Conservation (phyloP, 2,797 vertebrate genomes). For the Pampus argenteus region DNA sequence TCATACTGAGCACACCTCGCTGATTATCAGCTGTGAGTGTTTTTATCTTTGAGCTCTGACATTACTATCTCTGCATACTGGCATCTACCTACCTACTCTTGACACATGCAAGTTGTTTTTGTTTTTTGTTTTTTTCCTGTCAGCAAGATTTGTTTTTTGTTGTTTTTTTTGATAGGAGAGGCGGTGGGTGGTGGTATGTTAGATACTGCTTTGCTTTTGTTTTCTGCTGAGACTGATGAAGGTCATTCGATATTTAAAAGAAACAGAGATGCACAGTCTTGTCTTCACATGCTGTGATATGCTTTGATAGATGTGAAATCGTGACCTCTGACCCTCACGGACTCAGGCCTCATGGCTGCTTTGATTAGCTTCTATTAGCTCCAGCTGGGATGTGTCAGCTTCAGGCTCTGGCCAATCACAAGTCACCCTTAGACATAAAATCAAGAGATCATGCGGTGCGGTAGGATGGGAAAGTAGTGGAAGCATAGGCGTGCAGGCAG, state of each 20-base stretch:
- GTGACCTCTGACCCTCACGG: conserved; percentile 44
- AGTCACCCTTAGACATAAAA: conserved; percentile 32
- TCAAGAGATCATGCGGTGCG: not conserved
- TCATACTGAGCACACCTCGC: conserved; percentile 25
- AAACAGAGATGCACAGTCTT: not conserved
- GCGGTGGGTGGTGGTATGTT: not conserved
- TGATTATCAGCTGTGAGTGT: conserved; percentile 71
- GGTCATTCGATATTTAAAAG: not conserved
- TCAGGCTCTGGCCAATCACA: conserved; percentile 67
- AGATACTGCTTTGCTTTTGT: not conserved
- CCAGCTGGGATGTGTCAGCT: conserved; percentile 51
- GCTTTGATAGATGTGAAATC: not conserved
- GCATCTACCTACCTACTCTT: not conserved
- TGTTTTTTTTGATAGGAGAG: conserved; percentile 9
- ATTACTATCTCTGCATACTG: conserved; percentile 30
- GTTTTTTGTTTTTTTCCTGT: not conserved
- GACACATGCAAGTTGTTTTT: conserved; percentile 11
- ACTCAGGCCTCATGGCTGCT: conserved; percentile 1
- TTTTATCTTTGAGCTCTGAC: conserved; percentile 33
- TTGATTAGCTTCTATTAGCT: conserved; percentile 58
- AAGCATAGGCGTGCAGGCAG: not conserved
- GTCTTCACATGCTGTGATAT: not conserved
- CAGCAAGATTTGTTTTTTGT: conserved; percentile 13
- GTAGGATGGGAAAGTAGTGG: not conserved
- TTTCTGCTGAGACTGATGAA: not conserved